Percentiles rank a stretch among this genome's conserved stretches.
These are phyloP conservation scores for Threskiornis aethiopicus DNA, from an alignment of 2,797 vertebrate genomes.

Conservation along the genomic window DNA sequence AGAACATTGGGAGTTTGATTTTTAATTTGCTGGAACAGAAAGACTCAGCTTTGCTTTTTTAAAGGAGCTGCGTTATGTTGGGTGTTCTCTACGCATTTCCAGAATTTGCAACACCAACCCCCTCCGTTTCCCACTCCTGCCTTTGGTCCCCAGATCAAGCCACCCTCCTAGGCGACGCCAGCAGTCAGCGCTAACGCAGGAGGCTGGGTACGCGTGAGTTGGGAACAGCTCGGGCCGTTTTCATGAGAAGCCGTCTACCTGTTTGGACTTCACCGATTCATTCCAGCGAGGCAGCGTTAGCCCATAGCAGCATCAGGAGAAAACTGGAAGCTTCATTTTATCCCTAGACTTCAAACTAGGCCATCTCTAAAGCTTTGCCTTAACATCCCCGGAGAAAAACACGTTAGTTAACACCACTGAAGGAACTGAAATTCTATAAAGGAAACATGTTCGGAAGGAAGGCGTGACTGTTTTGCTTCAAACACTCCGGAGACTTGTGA, in stretches of 20 bases:
- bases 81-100: background rate
- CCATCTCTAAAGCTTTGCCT: conserved; percentile 47
- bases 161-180: background rate
- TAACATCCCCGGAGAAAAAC: conserved; percentile 28
- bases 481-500: background rate
- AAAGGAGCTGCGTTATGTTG: background rate
- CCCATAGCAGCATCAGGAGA: conserved; percentile 58
- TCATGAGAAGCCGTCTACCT: background rate
- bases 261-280: background rate
- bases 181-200: background rate
- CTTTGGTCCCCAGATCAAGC: background rate
- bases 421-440: conserved; percentile 24
- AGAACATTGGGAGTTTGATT: background rate
- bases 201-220: background rate
- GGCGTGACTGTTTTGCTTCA: conserved; percentile 7
- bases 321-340: conserved; percentile 23
- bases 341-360: conserved; percentile 44
- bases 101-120: background rate
- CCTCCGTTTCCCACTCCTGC: background rate
- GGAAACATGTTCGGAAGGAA: background rate
- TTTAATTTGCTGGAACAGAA: background rate
- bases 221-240: background rate
- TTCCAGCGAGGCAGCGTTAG: background rate
- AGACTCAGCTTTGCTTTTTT: background rate
- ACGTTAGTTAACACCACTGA: background rate